Base-by-base conservation (phyloP, 2,888 invertebrate species). In the Frankliniella fusca region DNA sequence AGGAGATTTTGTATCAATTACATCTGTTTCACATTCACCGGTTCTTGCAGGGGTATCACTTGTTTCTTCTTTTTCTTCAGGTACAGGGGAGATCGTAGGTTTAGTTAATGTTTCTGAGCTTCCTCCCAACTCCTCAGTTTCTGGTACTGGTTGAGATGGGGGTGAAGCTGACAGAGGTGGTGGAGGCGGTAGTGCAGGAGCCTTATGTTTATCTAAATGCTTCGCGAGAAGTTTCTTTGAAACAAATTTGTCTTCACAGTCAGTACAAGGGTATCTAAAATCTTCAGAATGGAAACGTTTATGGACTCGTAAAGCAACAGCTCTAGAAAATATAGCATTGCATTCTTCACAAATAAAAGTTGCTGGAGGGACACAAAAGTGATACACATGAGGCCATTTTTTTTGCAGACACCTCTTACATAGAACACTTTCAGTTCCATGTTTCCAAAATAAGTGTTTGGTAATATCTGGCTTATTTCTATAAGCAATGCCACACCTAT, bases 361-460 rank as follows among this genome's bases (percentile, higher is more conserved):
- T 15, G 91, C 88, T 5, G 96, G 95, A 76, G 96, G 96, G 84
- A 94, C 92, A 87, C 96, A 96, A 86, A 96, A 96, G 87, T 96
- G 96, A 89, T 96, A 96, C 10, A 96, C 94, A 88, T 96, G 95
- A 0, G 95, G 95, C 96, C 96, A 96, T 86, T 95, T 95, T 87
- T 96, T 96, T 86, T 96, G 95, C 81, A 95, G 88, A 87, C 96
- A 96, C 86, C 91, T 93, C 87, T 95, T 95, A 87, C 96, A 96
- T 61, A 93, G 88, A 3, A 94, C 93, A 88, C 95, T 95, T 87
- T 96, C 95, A 3, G 96, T 96, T 38, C 96, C 96, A 88, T 97
- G 96, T 88, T 96, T 97, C 96, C 96, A 96, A 87, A 95, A 96
- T 82, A 96, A 89, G 89, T 97, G 96, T 86, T 95, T 95, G 23